A percentile compares a stretch with the other conserved stretches of the same genome.
phyloP scores from a whole-genome alignment of 2,888 invertebrate species.

The Hirtodrosophila histrioides region DNA sequence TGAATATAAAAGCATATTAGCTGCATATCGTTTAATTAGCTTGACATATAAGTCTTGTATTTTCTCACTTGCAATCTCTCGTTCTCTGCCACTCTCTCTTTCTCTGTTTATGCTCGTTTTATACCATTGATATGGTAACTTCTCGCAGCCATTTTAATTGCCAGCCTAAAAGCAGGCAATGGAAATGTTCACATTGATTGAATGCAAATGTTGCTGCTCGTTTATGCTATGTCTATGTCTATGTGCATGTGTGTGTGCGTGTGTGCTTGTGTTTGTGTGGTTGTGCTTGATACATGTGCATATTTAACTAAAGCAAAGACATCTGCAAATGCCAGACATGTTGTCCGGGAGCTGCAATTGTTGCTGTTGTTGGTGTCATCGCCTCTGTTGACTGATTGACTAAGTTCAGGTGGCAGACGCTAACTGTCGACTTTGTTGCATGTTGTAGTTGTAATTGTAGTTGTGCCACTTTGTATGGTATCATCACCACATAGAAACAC shows the following conservation, averaged over 20 bases:
- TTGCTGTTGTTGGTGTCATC: conserved; percentile 27
- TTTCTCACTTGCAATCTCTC: no score
- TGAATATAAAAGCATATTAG: no score
- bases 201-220: conserved; percentile 3
- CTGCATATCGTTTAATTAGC: no score
- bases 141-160: conserved; percentile 9
- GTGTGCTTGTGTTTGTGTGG: conserved; percentile 17
- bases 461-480: conserved; percentile 55
- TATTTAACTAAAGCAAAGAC: conserved; percentile 57
- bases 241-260: background rate
- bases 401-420: conserved; percentile 63
- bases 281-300: conserved; percentile 50
- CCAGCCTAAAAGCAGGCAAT: conserved; percentile 59
- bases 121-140: no score
- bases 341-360: conserved; percentile 12
- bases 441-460: conserved; percentile 33
- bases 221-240: background rate
- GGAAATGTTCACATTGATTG: conserved; percentile 35
- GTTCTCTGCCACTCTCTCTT: no score
- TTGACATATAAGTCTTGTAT: no score
- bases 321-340: conserved; percentile 49
- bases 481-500: conserved; percentile 18
- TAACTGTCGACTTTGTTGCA: conserved; percentile 48
- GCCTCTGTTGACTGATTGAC: conserved; percentile 70
- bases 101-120: no score